phyloP scores from a whole-genome alignment of 2,797 vertebrate species.

The Anabacerthia variegaticeps region DNA sequence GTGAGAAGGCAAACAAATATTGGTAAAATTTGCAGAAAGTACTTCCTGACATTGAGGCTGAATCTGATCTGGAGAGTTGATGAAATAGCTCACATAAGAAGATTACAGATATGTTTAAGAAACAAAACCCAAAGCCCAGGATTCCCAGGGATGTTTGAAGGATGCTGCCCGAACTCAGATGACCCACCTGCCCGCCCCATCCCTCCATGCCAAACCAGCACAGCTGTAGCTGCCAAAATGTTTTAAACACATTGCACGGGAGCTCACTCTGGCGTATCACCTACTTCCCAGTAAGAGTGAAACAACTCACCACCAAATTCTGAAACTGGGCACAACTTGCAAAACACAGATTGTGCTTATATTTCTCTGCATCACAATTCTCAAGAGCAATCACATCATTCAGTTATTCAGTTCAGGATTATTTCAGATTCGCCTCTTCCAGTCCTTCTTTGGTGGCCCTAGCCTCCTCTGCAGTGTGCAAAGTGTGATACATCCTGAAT shows the following conservation, averaged over 20 bases:
- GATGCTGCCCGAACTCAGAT: background rate
- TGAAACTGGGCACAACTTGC: background rate
- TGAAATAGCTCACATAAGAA: background rate
- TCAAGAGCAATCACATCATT: background rate
- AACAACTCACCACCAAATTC: background rate
- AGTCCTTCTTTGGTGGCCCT: background rate
- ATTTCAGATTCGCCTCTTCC: background rate
- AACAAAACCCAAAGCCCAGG: background rate
- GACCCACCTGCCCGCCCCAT: background rate
- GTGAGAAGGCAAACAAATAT: background rate
- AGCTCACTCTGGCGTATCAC: background rate
- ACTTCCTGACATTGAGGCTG: background rate
- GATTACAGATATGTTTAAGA: background rate
- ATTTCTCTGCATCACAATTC: background rate
- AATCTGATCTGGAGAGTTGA: background rate
- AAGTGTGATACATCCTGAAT: background rate
- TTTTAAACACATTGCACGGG: background rate
- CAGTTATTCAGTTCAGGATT: background rate
- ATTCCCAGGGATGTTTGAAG: background rate
- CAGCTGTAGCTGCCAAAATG: background rate
- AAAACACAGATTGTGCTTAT: background rate
- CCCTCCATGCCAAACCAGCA: background rate
- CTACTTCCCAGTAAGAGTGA: background rate
- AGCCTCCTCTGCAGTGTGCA: background rate
- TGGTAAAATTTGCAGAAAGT: background rate